Base-by-base conservation (phyloP, 2,888 invertebrate species). In the Eutolmus rufibarbis region DNA sequence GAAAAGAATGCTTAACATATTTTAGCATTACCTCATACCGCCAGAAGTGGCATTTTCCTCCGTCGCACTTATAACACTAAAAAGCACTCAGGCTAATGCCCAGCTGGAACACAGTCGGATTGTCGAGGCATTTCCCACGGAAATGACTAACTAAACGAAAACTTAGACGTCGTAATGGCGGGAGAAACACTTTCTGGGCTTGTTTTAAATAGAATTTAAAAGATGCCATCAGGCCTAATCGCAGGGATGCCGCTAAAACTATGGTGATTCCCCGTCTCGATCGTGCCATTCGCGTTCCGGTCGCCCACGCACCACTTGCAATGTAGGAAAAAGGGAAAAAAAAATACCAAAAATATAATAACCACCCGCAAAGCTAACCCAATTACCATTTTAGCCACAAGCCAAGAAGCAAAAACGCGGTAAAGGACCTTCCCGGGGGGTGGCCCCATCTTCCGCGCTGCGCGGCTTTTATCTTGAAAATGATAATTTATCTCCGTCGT, bases 401-500 rank as follows among this genome's bases (percentile, higher is more conserved):
- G 43, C 81, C 56, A 51, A 81, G 56, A 81, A 51, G 28, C 51
- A 40, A 19, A 66, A 78, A 19, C 40, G 78, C 23, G 19, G 23
- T 40, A 16, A 81, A 28, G 51, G 51, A 12, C 57, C 40, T n/a
- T 34, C 40, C 51, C 66, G 34, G 84, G 57, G 12, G 37, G 57
- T n/a, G 79, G 57, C 16, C 57, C 56, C 19, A 57, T 34, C 82
- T 57, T 82, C 16, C n/a, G 19, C 7, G 2, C 57, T 57, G 34
- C 31, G 56, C 34, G 40, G 84, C 87, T 57, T 88, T 88, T 88
- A 86, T 84, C 88, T 82, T 79, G 34, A 37, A 87, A 88, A 88
- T 88, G 81, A 88, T 87, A 87, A 88, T 88, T 88, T 87, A 88
- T 88, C 88, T 87, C 66, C 40, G 74, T 76, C 86, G 76, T 87